phyloP scores from a whole-genome alignment of 2,113 vertebrate genomes.

The Bufo gargarizans region DNA sequence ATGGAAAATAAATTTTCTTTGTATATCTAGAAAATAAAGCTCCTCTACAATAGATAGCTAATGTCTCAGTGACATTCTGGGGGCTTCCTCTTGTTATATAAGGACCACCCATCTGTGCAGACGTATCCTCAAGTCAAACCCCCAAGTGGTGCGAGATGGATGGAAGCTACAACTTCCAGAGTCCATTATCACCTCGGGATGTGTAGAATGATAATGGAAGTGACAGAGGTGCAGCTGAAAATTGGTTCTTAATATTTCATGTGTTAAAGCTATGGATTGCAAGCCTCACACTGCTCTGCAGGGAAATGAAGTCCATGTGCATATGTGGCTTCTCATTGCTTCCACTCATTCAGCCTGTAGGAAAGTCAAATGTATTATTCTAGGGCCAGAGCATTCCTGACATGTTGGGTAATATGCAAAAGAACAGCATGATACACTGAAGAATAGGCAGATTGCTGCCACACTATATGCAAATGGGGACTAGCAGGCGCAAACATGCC shows the following conservation, averaged over 20 bases:
- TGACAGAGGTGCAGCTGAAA: slow-evolving; percentile 88
- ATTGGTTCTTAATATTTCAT: slow-evolving; percentile 97
- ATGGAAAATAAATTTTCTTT: neutral
- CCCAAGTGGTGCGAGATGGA: slow-evolving; percentile 69
- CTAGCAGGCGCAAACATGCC: neutral
- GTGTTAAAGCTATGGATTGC: slow-evolving; percentile 75
- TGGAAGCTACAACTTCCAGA: slow-evolving; percentile 77
- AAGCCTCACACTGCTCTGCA: slow-evolving; percentile 79
- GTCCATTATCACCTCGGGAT: slow-evolving; percentile 87
- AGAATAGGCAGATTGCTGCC: neutral
- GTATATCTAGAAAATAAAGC: neutral
- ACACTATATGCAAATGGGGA: neutral
- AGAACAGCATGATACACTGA: slow-evolving; percentile 57
- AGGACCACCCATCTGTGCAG: slow-evolving; percentile 68
- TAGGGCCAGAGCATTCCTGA: slow-evolving; percentile 49
- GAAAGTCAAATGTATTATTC: slow-evolving; percentile 61
- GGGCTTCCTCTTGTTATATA: slow-evolving; percentile 23
- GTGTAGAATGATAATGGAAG: slow-evolving; percentile 85
- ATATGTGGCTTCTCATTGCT: slow-evolving; percentile 53
- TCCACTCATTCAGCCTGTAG: slow-evolving; percentile 60
- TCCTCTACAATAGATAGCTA: neutral
- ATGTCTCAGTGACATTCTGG: neutral
- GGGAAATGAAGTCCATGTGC: slow-evolving; percentile 71
- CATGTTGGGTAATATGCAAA: slow-evolving; percentile 59
- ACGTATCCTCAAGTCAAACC: slow-evolving; percentile 71